Evolutionary conservation across 2,113 vertebrate species (phyloP).

Genomic region (Cyphomyrus discorhynchus): DNA sequence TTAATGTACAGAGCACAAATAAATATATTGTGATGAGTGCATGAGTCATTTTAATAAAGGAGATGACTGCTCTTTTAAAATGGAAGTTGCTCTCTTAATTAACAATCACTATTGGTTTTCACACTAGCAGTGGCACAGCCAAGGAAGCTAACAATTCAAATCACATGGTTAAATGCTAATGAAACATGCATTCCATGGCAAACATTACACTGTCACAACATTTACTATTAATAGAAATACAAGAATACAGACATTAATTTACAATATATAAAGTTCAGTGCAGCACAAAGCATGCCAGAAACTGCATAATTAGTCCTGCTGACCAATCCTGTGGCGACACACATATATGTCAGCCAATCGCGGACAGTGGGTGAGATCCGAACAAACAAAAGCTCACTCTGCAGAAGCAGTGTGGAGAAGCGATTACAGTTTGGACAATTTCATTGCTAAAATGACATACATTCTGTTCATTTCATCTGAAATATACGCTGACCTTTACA

Average conservation of each 20-base stretch:
- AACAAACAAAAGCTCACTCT: too few relatives aligned
- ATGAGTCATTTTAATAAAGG: not conserved
- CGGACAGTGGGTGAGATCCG: too few relatives aligned
- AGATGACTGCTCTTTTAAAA: not conserved
- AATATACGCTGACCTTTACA: not conserved
- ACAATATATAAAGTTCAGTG: not conserved
- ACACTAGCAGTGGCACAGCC: not conserved
- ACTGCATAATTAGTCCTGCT: too few relatives aligned
- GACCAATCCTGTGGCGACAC: too few relatives aligned
- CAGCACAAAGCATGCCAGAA: too few relatives aligned
- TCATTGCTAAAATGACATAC: not conserved
- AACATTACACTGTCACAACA: not conserved
- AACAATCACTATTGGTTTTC: not conserved
- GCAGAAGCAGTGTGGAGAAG: too few relatives aligned
- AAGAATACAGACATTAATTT: not conserved
- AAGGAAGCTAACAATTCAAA: not conserved
- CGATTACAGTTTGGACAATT: not conserved
- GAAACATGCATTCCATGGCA: not conserved
- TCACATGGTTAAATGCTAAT: not conserved
- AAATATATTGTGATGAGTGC: not conserved
- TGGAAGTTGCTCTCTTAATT: not conserved
- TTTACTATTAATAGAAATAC: not conserved
- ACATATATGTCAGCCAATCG: too few relatives aligned
- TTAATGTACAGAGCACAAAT: not conserved
- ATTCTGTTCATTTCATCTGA: not conserved